Evolutionary conservation across 2,113 vertebrate genomes (phyloP).

Genomic region (Nyctibius bracteatus): DNA sequence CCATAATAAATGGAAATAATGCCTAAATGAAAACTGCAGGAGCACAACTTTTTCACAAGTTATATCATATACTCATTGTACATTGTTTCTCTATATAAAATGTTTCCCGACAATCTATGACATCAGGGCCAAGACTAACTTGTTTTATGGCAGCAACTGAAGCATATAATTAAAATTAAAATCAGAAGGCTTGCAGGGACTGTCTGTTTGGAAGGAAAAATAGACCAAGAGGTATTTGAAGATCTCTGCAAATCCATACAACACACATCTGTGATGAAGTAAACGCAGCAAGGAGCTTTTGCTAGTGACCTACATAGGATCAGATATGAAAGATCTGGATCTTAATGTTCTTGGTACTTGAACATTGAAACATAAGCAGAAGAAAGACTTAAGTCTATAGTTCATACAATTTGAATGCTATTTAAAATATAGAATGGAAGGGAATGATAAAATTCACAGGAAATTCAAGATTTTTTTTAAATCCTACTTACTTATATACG

Average conservation of each 20-base stretch:
- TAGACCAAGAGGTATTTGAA: constrained; percentile 11
- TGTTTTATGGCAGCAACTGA: constrained; percentile 18
- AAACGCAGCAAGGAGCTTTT: constrained; percentile 7
- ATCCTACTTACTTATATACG: not conserved
- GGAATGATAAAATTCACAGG: not conserved
- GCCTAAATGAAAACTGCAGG: not conserved
- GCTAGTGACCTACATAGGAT: not conserved
- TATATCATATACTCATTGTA: not conserved
- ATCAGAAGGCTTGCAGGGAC: not conserved
- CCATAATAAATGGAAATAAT: not conserved
- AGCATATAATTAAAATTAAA: constrained; percentile 29
- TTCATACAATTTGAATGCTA: not conserved
- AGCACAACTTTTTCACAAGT: not conserved
- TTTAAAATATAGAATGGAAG: not conserved
- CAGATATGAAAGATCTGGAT: not conserved
- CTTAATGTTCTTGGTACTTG: not conserved
- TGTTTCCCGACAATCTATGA: constrained; percentile 9
- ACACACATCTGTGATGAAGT: not conserved
- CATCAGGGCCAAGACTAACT: constrained; percentile 5
- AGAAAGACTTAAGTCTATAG: not conserved
- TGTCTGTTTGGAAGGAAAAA: constrained; percentile 16
- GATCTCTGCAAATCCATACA: not conserved
- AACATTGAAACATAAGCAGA: not conserved
- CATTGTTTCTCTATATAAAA: not conserved
- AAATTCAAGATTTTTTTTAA: not conserved